Percentiles rank a stretch among this genome's conserved stretches.
phyloP scores from a whole-genome alignment of 2,113 vertebrate genomes.

The Peucedramus taeniatus region DNA sequence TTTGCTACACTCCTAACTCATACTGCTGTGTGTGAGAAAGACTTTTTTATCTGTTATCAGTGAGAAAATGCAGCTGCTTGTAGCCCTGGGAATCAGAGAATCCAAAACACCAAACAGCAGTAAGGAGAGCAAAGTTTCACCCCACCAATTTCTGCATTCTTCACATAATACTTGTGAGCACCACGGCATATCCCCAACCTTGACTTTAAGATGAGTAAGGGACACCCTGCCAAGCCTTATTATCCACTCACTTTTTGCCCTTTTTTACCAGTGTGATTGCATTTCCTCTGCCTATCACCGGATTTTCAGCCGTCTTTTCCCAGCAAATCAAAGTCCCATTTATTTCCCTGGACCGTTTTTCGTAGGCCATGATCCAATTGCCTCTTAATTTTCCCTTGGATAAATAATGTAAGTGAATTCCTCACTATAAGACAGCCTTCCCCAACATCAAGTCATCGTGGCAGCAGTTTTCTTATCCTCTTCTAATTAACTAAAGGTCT shows the following conservation, averaged over 20 bases:
- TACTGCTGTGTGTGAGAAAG: not conserved
- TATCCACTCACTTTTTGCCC: not conserved
- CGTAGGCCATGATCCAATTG: not conserved
- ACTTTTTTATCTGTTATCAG: not conserved
- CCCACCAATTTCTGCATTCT: not conserved
- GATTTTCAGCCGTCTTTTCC: not conserved
- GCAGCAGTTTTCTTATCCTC: not conserved
- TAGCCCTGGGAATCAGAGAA: not conserved
- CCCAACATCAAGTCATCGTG: not conserved
- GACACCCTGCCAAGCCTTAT: not conserved
- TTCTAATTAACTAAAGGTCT: slow-evolving; percentile 37
- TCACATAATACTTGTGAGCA: not conserved
- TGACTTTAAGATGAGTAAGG: not conserved
- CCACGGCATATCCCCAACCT: not conserved
- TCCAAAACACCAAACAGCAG: not conserved
- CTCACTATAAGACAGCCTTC: not conserved
- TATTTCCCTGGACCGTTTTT: not conserved
- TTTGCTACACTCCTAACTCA: not conserved
- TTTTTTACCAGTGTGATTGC: not conserved
- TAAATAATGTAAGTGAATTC: not conserved
- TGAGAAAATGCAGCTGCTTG: not conserved
- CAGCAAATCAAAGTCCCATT: not conserved
- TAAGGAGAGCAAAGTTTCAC: not conserved
- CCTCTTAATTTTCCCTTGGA: slow-evolving; percentile 30
- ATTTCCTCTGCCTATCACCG: not conserved